Evolutionary conservation across 2,888 invertebrate genomes (phyloP).

Genomic region (Ctenicera cuprea): DNA sequence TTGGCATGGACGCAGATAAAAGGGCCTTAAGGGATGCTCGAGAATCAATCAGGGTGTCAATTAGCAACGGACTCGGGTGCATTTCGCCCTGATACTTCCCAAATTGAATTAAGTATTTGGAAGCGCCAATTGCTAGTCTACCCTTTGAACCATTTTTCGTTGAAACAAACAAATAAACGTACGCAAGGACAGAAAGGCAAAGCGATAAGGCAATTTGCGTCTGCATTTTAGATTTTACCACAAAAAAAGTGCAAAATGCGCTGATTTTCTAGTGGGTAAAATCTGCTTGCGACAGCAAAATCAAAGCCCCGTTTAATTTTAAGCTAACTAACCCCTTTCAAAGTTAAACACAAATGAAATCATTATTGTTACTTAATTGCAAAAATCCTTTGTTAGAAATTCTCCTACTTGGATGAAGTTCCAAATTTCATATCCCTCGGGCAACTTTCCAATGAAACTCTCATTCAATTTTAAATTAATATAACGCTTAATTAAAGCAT

Average conservation of each 20-base stretch:
- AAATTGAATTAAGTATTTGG: constrained; percentile 64
- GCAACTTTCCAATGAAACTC: constrained; percentile 39
- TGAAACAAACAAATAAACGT: constrained; percentile 27
- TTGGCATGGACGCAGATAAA: constrained; percentile 50
- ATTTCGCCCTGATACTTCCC: constrained; percentile 60
- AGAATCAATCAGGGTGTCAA: constrained; percentile 68
- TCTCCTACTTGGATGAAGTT: constrained; percentile 24
- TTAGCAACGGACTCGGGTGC: constrained; percentile 62
- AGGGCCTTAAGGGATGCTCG: constrained; percentile 61
- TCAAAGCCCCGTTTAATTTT: not conserved
- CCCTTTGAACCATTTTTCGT: constrained; percentile 58
- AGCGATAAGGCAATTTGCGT: no score
- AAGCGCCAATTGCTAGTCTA: constrained; percentile 59
- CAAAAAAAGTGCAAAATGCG: no score
- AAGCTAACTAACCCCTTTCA: constrained; percentile 25
- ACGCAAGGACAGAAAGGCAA: not conserved
- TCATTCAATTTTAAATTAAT: constrained; percentile 51
- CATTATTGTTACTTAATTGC: constrained; percentile 44
- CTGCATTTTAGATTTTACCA: not conserved
- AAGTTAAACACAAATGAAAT: constrained; percentile 25
- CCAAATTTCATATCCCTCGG: constrained; percentile 38
- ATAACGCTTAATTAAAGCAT: constrained; percentile 51
- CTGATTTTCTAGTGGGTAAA: not conserved
- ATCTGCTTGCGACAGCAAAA: not conserved
- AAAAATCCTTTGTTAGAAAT: constrained; percentile 29